Evolutionary conservation across 1,140 invertebrate species (phyloP), one percentile per base, ranked within the genome.

Genomic region (Zaprionus nigranus): DNA sequence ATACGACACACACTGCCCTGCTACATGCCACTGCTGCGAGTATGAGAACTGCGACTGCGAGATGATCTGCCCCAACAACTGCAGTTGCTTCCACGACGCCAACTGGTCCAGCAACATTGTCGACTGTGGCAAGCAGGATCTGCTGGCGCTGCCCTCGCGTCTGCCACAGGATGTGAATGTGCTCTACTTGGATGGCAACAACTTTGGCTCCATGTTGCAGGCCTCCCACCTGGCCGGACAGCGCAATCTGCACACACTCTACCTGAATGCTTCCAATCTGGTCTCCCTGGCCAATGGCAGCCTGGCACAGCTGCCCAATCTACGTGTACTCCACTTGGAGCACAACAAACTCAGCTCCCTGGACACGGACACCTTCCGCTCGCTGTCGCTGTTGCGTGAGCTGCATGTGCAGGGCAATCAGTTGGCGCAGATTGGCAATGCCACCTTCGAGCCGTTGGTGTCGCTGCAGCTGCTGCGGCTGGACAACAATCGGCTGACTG

Each of bases 141-240:
- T 95, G 59, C 92, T 94, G 57, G 93, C 94, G 53, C 95, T 98
- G 56, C 97, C 97, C 1, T 93, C 94, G 5, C 94, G 96, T 43
- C 95, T 98, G 79, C 97, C 97, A 1, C 96, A 97, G 95, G 97
- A 97, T 91, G 96, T 97, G 1, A 98, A 97, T n/a, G 96, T 98
- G 92, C 94, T 98, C 13, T 98, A 97, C 92, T 92, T 98, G 70
- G 97, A 98, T 92, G 97, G 97, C 46, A 97, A 97, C 90, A 95
- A 97, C 88, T 95, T 98, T 74, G 40, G 40, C 40, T 95, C 94
- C 54, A 95, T 96, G 84, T 91, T 98, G 56, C 95, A 97, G 78
- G 96, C 96, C 87, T 96, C 97, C 86, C 95, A 96, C 62, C 97
- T 98, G 88, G 97, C 97, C 90, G 97, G 96, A 1, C 95, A 97